A percentile compares a stretch with the other conserved stretches of the same genome.
These are phyloP conservation scores for Drosophila birchii DNA, from an alignment of 2,888 invertebrate genomes.

Conservation along the genomic window DNA sequence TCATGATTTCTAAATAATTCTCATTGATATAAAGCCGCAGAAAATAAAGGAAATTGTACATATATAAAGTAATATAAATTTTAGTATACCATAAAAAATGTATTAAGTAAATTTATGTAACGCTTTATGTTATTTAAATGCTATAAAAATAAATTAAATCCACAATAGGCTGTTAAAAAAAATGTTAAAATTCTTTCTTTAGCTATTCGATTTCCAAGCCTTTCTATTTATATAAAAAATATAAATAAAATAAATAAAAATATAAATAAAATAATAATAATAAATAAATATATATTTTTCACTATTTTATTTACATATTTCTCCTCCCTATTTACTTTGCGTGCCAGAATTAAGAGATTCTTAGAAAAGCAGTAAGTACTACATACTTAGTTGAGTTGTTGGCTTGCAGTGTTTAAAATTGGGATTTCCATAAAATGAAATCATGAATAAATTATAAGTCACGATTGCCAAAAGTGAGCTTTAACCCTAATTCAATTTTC, in stretches of 20 bases:
- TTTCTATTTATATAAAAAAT: neutral
- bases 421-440: conserved; percentile 5
- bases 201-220: neutral
- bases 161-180: neutral
- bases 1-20: too few species aligned
- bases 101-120: neutral
- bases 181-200: too few species aligned
- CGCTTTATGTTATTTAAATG: neutral
- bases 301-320: neutral
- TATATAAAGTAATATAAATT: neutral
- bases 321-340: conserved; percentile 21
- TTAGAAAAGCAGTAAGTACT: conserved; percentile 2
- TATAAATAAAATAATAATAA: too few species aligned
- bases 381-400: neutral
- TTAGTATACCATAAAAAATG: neutral
- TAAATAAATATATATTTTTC: neutral
- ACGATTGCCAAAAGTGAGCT: neutral
- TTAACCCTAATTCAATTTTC: neutral
- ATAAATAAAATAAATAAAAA: too few species aligned
- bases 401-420: conserved; percentile 14
- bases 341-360: conserved; percentile 17
- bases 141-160: neutral
- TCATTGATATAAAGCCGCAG: neutral
- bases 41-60: neutral
- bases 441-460: conserved; percentile 28